Evolutionary conservation across 2,888 invertebrate genomes (phyloP).

Genomic region (Pterostichus niger): DNA sequence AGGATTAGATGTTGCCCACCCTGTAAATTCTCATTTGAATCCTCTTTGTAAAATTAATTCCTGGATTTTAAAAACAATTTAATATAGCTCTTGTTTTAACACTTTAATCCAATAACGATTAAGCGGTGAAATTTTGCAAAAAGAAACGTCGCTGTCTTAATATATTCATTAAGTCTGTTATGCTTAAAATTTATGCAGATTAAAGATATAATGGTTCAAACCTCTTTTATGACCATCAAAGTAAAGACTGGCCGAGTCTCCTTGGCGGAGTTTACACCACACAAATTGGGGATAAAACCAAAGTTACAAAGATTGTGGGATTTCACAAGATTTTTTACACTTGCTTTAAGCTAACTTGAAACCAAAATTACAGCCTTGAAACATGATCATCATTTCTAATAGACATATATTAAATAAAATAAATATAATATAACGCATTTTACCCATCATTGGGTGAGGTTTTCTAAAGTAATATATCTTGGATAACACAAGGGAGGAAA

Average conservation of each 20-base stretch:
- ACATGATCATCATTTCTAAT: background rate
- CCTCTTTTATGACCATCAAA: conserved; percentile 9
- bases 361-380: background rate
- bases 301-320: conserved; percentile 12
- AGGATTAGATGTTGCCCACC: background rate
- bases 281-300: conserved; percentile 23
- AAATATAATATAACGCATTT: no score
- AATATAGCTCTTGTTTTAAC: conserved; percentile 19
- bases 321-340: conserved; percentile 14
- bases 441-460: no score
- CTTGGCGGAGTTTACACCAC: background rate
- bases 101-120: conserved; percentile 43
- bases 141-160: conserved; percentile 44
- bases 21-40: background rate
- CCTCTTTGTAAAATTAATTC: conserved; percentile 32
- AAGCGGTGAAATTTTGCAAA: conserved; percentile 4
- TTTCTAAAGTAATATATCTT: no score
- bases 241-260: background rate
- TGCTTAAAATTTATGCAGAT: conserved; percentile 57
- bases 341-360: background rate
- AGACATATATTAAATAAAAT: no score
- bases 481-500: no score
- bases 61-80: conserved; percentile 49
- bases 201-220: conserved; percentile 52
- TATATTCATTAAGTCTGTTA: conserved; percentile 57